A percentile compares a stretch with the other conserved stretches of the same genome.
phyloP scores from a whole-genome alignment of 2,888 invertebrate species.

The Saturnia pavonia region DNA sequence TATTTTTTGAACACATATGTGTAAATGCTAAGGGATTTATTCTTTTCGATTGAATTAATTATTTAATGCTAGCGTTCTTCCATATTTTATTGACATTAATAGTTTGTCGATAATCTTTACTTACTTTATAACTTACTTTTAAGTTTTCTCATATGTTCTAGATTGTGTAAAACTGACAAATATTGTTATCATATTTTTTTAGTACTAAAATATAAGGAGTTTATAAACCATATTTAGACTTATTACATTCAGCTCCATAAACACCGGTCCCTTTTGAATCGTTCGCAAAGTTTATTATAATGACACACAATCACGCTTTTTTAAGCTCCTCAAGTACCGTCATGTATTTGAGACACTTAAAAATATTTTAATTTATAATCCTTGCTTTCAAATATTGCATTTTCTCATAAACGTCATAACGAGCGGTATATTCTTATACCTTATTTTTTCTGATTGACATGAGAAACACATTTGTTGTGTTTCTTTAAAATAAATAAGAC shows the following conservation, averaged over 20 bases:
- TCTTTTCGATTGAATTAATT: too few relatives aligned
- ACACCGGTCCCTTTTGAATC: not conserved
- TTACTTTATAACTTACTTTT: too few relatives aligned
- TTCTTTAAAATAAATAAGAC: not conserved
- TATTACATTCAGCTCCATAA: not conserved
- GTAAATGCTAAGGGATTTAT: too few relatives aligned
- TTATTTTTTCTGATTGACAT: not conserved
- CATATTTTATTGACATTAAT: too few relatives aligned
- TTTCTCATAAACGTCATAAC: not conserved
- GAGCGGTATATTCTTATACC: not conserved
- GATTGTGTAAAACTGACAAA: too few relatives aligned
- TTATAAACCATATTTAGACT: not conserved
- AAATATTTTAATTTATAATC: not conserved
- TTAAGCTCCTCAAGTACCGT: not conserved
- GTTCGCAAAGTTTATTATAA: not conserved
- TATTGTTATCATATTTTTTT: too few relatives aligned
- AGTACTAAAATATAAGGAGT: too few relatives aligned
- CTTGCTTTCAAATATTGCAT: not conserved
- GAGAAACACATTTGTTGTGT: not conserved
- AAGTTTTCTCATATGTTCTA: too few relatives aligned
- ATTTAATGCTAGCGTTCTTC: too few relatives aligned
- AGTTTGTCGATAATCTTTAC: too few relatives aligned
- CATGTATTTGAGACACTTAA: not conserved
- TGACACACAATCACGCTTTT: not conserved
- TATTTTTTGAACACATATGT: too few relatives aligned